Base-by-base conservation (phyloP, 2,797 vertebrate genomes). In the Pteronotus mesoamericanus region DNA sequence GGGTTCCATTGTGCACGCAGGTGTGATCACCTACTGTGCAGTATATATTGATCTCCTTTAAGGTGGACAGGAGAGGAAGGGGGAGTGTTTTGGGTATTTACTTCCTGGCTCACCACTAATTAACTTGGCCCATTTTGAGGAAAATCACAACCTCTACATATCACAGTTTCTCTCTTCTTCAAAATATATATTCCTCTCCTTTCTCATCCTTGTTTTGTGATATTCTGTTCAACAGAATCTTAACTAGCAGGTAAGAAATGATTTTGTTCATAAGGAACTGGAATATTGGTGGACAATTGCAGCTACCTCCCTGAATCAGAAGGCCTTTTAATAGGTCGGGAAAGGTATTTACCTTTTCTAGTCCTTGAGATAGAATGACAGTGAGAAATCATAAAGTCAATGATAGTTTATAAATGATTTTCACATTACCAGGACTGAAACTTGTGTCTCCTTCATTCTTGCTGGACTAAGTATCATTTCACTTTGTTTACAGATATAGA, bases 21-120 rank as follows among this genome's bases (percentile, higher is more conserved):
- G 91, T 96, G 89, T 94, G 95, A 83, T 66, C 86, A 44, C 80
- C 80, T 88, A 66, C 86, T 46, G 87, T 4, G 42, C 19, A 51
- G 42, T 19, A 83, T 26, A 87, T 74, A 95, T 75, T 39, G 6
- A 46, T 71, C 79, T 91, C 34, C 26, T 78, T 79, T 83, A 75
- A 79, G 68, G 74, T 77, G 46, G 94, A 61, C 51, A 88, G 68
- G 29, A 91, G 78, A 88, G 18, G 72, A 37, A 82, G 61, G 32
- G 26, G 32, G 69, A n/a, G 5, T 18, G 12, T 72, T 96, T 78
- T 44, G 24, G 16, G 42, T 86, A 75, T 94, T 93, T 93, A 93
- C 32, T 82, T 90, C 55, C 72, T 83, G 68, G 34, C 29, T 86
- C 82, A 55, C 51, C 19, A 34, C 44, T 86, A 77, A 89, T 79